Evolutionary conservation across 1,140 invertebrate species (phyloP).

Genomic region (Lutraria rhynchaena): DNA sequence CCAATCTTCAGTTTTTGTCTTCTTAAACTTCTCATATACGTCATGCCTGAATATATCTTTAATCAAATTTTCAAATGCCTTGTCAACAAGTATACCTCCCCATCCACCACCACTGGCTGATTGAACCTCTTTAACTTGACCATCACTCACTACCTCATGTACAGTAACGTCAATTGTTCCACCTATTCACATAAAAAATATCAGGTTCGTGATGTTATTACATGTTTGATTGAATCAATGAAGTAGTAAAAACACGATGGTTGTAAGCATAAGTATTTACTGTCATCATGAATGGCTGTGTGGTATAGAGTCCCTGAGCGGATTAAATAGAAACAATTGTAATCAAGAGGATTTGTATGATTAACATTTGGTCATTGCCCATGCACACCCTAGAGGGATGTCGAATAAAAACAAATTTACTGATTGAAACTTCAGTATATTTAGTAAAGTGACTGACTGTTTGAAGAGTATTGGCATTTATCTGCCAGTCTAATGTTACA

Average conservation of each 20-base stretch:
- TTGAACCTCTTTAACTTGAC: conserved; percentile 41
- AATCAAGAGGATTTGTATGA: too few species aligned
- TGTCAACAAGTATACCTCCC: conserved; percentile 47
- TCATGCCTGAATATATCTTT: conserved; percentile 18
- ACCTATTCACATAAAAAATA: conserved; percentile 27
- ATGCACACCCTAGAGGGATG: background rate
- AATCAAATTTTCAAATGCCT: conserved; percentile 33
- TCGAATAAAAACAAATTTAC: too few species aligned
- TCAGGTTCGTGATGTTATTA: background rate
- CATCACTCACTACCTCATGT: conserved; percentile 21
- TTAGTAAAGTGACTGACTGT: too few species aligned
- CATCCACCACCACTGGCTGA: conserved; percentile 42
- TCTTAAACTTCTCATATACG: conserved; percentile 27
- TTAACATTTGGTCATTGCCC: background rate
- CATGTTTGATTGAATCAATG: background rate
- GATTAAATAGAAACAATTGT: background rate
- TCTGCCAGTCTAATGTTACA: background rate
- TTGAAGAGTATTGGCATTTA: background rate
- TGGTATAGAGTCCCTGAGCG: background rate
- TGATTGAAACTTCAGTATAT: too few species aligned
- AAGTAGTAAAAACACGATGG: background rate
- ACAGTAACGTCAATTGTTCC: conserved; percentile 58
- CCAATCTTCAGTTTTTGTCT: conserved; percentile 16
- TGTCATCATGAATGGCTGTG: background rate
- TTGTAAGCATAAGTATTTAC: background rate